Percentiles rank a stretch among this genome's conserved stretches.
phyloP scores from a whole-genome alignment of 2,113 vertebrate genomes.

The Tragulus kanchil region DNA sequence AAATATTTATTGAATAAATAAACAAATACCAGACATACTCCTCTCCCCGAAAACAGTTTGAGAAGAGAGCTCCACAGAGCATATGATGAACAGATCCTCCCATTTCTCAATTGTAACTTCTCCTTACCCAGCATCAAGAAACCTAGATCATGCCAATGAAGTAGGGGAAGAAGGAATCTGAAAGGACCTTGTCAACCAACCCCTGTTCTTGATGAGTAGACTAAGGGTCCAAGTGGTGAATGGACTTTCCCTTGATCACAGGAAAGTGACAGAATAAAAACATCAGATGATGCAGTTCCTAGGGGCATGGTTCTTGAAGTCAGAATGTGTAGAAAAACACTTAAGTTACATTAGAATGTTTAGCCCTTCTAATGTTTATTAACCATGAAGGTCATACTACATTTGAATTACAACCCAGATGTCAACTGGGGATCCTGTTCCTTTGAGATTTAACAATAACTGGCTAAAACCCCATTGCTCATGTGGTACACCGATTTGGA shows the following conservation, averaged over 20 bases:
- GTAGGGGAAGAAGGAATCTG: not conserved
- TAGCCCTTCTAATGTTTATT: not conserved
- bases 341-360: not conserved
- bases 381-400: too few species aligned
- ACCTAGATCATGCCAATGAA: not conserved
- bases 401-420: not conserved
- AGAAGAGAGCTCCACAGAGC: not conserved
- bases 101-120: not conserved
- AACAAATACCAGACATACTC: not conserved
- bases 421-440: not conserved
- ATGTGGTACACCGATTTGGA: not conserved
- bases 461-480: not conserved
- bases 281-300: not conserved
- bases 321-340: not conserved
- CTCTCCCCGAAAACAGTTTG: not conserved
- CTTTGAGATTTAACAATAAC: not conserved
- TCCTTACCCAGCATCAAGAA: not conserved
- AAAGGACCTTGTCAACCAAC: not conserved
- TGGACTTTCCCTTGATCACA: not conserved
- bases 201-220: not conserved
- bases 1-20: not conserved
- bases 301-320: not conserved
- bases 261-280: not conserved
- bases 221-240: not conserved
- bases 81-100: not conserved